phyloP scores from a whole-genome alignment of 2,888 invertebrate genomes.

The Caenorhabditis imperialis region DNA sequence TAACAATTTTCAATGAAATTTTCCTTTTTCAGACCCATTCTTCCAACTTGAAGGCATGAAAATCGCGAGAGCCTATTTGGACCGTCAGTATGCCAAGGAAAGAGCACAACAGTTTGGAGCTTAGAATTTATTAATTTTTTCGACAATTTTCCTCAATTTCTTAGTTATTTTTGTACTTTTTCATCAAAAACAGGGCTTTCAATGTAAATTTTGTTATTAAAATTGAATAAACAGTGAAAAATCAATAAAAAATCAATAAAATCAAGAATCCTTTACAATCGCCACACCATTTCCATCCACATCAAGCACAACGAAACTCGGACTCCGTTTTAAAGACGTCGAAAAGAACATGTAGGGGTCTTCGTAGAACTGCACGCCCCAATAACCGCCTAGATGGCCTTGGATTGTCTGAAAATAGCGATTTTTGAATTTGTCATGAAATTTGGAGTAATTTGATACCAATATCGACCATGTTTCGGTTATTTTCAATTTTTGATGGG shows the following conservation, averaged over 20 bases:
- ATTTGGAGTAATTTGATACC: too few species aligned
- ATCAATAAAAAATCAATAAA: neutral
- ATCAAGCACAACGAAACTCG: conserved; percentile 46
- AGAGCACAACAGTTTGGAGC: conserved; percentile 31
- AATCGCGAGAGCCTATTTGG: conserved; percentile 53
- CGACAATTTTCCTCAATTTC: neutral
- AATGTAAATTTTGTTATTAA: neutral
- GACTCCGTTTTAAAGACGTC: conserved; percentile 26
- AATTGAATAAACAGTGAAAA: neutral
- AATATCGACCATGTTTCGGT: too few species aligned
- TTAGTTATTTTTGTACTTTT: neutral
- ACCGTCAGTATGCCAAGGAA: conserved; percentile 50
- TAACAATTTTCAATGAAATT: neutral
- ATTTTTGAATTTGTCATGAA: neutral
- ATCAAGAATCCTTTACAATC: conserved; percentile 26
- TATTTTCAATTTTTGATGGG: too few species aligned
- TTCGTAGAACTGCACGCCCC: conserved; percentile 33
- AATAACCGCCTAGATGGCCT: conserved; percentile 42
- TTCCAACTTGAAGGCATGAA: conserved; percentile 56
- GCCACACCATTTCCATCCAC: conserved; percentile 46
- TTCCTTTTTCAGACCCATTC: conserved; percentile 46
- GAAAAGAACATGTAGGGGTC: conserved; percentile 45
- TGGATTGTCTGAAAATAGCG: conserved; percentile 32
- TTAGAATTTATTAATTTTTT: conserved; percentile 1
- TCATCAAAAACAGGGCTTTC: neutral